Evolutionary conservation across 2,888 invertebrate species (phyloP), one percentile per base, ranked within the genome.

Genomic region (Apamea sordens): DNA sequence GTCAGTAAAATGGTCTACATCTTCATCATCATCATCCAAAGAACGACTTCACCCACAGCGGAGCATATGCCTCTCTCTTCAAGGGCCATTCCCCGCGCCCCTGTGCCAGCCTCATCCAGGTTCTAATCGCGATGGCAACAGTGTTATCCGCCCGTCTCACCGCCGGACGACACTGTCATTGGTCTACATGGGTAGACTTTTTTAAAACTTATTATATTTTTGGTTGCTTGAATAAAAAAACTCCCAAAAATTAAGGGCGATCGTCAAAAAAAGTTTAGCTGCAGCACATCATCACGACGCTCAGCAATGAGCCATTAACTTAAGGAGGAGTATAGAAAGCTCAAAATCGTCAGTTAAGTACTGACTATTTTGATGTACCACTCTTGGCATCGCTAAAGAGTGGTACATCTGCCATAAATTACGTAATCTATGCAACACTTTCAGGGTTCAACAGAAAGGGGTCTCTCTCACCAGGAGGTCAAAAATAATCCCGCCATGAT

Each of bases 401-500:
- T 71, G 86, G 0, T 81, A 24, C 11, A 47, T 89, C 89, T 89
- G 50, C 13, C 13, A 0, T 13, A 21, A 68, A 47, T 76, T 50
- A 41, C 32, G 8, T 87, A 70, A 67, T 87, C 76, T 81, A 61
- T 86, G 81, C 6, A 41, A 56, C 77, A 77, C 84, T 84, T 90
- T 81, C 83, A 89, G 90, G 85, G 91, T 88, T 89, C 87, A 89
- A 87, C 89, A 91, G 91, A 92, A 92, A 92, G 92, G 92, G 91
- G 92, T 90, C 91, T 89, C 77, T 86, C 93, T 73, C 94, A 77
- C 82, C 93, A 87, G 94, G 95, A 94, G 94, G 93, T 91, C 93
- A 90, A 91, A 86, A 90, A 89, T 94, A 94, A 95, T 94, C 94
- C 93, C 88, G 92, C 93, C 90, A 93, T 92, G 93, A 92, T 90